Evolutionary conservation across 2,888 invertebrate species (phyloP).

Genomic region (Apotomis betuletana): DNA sequence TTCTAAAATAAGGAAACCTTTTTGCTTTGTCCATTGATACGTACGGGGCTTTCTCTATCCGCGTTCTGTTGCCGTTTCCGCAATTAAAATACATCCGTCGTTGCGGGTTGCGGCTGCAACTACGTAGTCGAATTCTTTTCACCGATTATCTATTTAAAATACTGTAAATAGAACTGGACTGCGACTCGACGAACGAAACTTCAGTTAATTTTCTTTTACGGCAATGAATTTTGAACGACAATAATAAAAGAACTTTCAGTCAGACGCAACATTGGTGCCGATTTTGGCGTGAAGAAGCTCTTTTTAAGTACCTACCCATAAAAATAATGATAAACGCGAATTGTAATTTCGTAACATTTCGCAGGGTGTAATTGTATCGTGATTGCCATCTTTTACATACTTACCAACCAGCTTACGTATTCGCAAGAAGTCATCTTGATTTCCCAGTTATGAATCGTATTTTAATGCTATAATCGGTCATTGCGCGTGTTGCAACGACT

Average conservation of each 20-base stretch:
- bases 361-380: slow-evolving; percentile 23
- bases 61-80: slow-evolving; percentile 53
- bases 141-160: neutral
- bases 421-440: slow-evolving; percentile 36
- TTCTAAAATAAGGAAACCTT: slow-evolving; percentile 60
- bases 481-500: slow-evolving; percentile 35
- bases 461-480: slow-evolving; percentile 41
- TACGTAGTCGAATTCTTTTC: slow-evolving; percentile 10
- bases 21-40: slow-evolving; percentile 50
- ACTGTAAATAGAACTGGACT: slow-evolving; percentile 5
- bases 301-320: neutral
- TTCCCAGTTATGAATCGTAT: slow-evolving; percentile 38
- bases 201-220: neutral
- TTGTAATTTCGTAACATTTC: slow-evolving; percentile 33
- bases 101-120: slow-evolving; percentile 10
- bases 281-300: slow-evolving; percentile 12
- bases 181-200: neutral
- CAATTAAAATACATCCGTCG: slow-evolving; percentile 48
- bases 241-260: neutral
- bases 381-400: slow-evolving; percentile 39
- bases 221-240: too few relatives aligned
- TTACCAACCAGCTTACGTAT: slow-evolving; percentile 23
- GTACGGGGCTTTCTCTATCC: slow-evolving; percentile 53
- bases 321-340: slow-evolving; percentile 10
- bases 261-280: neutral